phyloP scores from a whole-genome alignment of 2,113 vertebrate genomes.

The Mionectes macconnelli region DNA sequence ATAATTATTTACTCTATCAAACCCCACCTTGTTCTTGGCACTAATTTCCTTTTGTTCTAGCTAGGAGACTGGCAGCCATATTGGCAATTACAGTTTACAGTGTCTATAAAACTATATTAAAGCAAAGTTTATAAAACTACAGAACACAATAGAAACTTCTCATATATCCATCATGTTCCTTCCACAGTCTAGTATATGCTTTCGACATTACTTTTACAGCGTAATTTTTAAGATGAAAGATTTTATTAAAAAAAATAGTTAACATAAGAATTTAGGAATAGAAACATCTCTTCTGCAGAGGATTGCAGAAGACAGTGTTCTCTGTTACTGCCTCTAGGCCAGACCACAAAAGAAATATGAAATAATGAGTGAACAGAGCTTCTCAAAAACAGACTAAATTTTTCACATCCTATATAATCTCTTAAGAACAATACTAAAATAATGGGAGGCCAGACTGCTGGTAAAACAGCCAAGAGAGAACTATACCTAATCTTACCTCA shows the following conservation, averaged over 20 bases:
- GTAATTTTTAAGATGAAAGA: background rate
- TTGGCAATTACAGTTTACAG: too few species aligned
- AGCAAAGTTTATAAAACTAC: too few species aligned
- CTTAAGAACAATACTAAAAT: background rate
- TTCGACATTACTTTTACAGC: background rate
- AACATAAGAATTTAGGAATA: background rate
- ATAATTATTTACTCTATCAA: too few species aligned
- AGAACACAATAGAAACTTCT: too few species aligned
- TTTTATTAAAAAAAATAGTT: background rate
- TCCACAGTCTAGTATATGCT: background rate
- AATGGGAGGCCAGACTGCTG: background rate
- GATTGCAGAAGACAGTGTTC: background rate
- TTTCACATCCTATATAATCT: background rate
- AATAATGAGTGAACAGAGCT: background rate
- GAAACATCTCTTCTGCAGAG: background rate
- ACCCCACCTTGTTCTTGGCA: too few species aligned
- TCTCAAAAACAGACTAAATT: background rate
- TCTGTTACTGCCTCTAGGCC: background rate
- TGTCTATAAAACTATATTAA: too few species aligned
- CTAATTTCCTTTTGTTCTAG: too few species aligned
- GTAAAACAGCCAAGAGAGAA: background rate
- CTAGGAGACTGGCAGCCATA: too few species aligned
- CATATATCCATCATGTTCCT: too few species aligned
- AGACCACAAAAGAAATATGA: background rate
- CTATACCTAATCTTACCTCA: background rate